Evolutionary conservation across 2,888 invertebrate species (phyloP).

Genomic region (Protophormia terraenovae): DNA sequence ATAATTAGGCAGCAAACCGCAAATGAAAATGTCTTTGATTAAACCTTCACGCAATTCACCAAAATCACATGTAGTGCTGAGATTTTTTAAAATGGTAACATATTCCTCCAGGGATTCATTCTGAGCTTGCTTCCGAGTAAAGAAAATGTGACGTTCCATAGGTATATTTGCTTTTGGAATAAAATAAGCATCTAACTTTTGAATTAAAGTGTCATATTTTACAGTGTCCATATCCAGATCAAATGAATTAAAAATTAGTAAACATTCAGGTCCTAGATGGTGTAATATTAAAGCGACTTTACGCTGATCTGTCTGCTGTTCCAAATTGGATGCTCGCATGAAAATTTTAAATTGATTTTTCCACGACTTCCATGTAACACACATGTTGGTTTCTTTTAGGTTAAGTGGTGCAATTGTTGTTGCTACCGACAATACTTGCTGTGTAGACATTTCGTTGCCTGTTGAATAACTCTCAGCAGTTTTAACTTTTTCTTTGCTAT

Average conservation of each 20-base stretch:
- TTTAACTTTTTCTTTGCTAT: not conserved
- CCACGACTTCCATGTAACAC: conserved; percentile 59
- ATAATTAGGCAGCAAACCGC: not conserved
- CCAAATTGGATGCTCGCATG: conserved; percentile 60
- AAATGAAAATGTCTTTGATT: no score
- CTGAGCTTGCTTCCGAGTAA: conserved; percentile 25
- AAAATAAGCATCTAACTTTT: conserved; percentile 48
- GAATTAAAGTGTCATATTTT: conserved; percentile 23
- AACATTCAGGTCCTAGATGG: conserved; percentile 42
- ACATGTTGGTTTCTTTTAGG: conserved; percentile 43
- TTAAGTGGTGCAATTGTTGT: conserved; percentile 30
- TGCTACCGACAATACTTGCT: not conserved
- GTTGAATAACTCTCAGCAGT: no score
- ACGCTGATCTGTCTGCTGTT: conserved; percentile 22
- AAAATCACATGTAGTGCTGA: no score
- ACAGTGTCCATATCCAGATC: conserved; percentile 56
- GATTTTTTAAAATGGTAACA: no score
- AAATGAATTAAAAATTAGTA: conserved; percentile 64
- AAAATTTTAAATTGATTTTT: conserved; percentile 59
- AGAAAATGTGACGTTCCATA: conserved; percentile 55
- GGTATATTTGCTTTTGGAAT: conserved; percentile 66
- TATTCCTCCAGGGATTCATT: no score
- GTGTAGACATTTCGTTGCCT: not conserved
- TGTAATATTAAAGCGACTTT: conserved; percentile 54
- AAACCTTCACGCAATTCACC: no score